Conservation (phyloP, 2,797 vertebrate genomes). For the Falco naumanni region DNA sequence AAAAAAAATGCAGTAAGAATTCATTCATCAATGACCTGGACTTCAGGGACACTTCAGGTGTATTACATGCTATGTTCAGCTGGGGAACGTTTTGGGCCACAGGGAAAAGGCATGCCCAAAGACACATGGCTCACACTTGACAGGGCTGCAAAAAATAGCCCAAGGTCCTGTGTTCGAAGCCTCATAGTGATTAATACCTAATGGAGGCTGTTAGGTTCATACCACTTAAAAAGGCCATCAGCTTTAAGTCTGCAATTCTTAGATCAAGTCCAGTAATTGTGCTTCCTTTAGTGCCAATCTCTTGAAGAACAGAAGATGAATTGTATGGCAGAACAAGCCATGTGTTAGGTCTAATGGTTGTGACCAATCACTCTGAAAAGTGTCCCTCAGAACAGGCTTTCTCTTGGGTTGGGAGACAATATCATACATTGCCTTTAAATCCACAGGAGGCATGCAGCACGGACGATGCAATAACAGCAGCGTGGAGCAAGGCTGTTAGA, state of each 20-base stretch:
- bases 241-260: neutral
- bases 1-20: neutral
- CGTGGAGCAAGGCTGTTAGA: neutral
- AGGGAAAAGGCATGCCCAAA: neutral
- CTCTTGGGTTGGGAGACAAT: neutral
- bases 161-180: neutral
- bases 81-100: neutral
- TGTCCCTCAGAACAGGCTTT: neutral
- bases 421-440: neutral
- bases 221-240: neutral
- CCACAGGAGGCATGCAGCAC: accelerated
- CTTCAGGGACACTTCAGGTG: neutral
- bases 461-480: neutral
- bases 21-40: neutral
- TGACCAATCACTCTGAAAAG: neutral
- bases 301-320: neutral
- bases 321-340: neutral
- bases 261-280: neutral
- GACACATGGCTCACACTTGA: neutral
- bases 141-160: neutral
- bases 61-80: neutral
- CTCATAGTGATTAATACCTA: neutral
- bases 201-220: neutral
- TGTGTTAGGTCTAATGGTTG: neutral
- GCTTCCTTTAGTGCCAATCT: neutral